Evolutionary conservation across 2,113 vertebrate genomes (phyloP).

Genomic region (Neodontobutis hainanensis): DNA sequence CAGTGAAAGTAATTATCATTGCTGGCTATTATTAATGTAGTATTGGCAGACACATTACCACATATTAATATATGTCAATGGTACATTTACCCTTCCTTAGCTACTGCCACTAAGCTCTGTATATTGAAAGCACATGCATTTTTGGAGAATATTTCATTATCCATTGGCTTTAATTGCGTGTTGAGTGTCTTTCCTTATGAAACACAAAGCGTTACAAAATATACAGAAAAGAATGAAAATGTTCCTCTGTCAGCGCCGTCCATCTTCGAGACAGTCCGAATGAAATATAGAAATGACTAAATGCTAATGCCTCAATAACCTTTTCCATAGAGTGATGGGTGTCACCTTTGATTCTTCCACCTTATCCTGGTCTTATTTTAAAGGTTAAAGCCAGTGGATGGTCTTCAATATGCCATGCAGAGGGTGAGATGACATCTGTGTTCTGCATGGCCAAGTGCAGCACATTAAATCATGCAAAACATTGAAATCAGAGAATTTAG

Average conservation of each 20-base stretch:
- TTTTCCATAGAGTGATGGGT: constrained; percentile 68
- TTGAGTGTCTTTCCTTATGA: no score
- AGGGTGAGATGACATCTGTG: constrained; percentile 30
- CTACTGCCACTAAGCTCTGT: no score
- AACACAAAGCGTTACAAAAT: not conserved
- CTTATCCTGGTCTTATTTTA: constrained; percentile 54
- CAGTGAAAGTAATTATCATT: not conserved
- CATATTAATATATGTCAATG: not conserved
- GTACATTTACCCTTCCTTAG: not conserved
- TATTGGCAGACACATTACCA: not conserved
- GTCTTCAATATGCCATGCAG: constrained; percentile 30
- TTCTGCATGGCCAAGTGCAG: constrained; percentile 26
- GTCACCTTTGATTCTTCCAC: constrained; percentile 52
- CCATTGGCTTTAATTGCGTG: no score
- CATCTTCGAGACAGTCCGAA: constrained; percentile 43
- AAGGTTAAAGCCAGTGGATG: constrained; percentile 66
- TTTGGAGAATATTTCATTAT: no score
- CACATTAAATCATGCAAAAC: constrained; percentile 48
- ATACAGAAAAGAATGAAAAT: not conserved
- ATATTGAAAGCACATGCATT: no score
- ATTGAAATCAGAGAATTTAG: constrained; percentile 64
- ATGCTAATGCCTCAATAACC: constrained; percentile 74
- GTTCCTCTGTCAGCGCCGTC: constrained; percentile 7
- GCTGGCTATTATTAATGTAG: not conserved
- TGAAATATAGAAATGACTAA: constrained; percentile 58